Percentiles rank a stretch among this genome's conserved stretches.
Conservation (phyloP, 2,888 invertebrate species). For the Loripinus fragilis region DNA sequence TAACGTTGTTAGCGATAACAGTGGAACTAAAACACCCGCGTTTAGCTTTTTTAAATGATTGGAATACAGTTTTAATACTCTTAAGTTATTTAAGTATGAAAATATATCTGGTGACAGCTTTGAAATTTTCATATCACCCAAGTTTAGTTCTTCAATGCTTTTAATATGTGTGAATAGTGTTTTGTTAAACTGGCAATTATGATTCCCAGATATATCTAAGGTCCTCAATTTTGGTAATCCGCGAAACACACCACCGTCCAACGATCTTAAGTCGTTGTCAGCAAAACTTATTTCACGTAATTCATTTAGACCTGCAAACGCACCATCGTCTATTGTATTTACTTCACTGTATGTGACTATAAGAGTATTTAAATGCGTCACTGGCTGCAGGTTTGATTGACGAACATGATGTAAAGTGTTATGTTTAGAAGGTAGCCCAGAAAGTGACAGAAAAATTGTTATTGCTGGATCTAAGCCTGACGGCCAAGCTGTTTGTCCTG, state of each 20-base stretch:
- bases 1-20: slow-evolving; percentile 47
- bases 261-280: slow-evolving; percentile 49
- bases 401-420: slow-evolving; percentile 34
- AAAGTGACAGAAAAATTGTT: slow-evolving; percentile 23
- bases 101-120: slow-evolving; percentile 49
- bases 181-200: slow-evolving; percentile 50
- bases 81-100: slow-evolving; percentile 42
- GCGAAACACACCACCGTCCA: slow-evolving; percentile 55
- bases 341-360: slow-evolving; percentile 46
- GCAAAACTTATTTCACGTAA: slow-evolving; percentile 55
- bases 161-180: slow-evolving; percentile 48
- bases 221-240: slow-evolving; percentile 54
- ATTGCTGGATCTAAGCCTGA: slow-evolving; percentile 16
- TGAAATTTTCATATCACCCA: slow-evolving; percentile 53
- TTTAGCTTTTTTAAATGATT: slow-evolving; percentile 50
- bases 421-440: slow-evolving; percentile 24
- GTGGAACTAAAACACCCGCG: slow-evolving; percentile 46
- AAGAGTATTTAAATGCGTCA: slow-evolving; percentile 36
- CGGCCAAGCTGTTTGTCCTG: slow-evolving; percentile 40
- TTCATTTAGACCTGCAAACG: slow-evolving; percentile 49
- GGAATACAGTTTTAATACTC: slow-evolving; percentile 57
- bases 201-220: slow-evolving; percentile 60
- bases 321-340: slow-evolving; percentile 36
- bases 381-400: slow-evolving; percentile 40
- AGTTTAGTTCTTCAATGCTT: slow-evolving; percentile 51